Percentiles rank a stretch among this genome's conserved stretches.
These are phyloP conservation scores for Thunnus thynnus DNA, from an alignment of 2,113 vertebrate species.

Conservation along the genomic window DNA sequence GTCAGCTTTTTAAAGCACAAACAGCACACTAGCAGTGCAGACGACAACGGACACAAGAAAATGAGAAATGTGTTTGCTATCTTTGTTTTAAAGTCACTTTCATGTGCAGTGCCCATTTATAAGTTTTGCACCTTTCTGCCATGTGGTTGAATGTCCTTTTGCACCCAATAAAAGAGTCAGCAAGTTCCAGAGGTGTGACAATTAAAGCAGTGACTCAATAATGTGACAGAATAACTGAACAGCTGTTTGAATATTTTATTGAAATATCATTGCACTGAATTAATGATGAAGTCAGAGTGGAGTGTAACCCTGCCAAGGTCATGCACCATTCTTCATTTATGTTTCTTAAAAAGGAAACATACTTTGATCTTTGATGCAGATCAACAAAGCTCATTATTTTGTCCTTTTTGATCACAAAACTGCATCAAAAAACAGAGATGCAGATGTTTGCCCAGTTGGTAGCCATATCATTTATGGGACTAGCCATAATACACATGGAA, in stretches of 20 bases:
- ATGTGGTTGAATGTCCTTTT: constrained; percentile 75
- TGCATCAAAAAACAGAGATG: neutral
- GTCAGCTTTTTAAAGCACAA: constrained; percentile 47
- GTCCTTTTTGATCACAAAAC: neutral
- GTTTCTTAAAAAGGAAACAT: constrained; percentile 15
- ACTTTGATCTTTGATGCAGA: constrained; percentile 34
- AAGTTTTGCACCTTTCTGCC: constrained; percentile 61
- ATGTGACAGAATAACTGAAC: constrained; percentile 17
- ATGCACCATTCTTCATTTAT: neutral
- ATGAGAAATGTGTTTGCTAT: constrained; percentile 46
- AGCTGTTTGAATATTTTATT: constrained; percentile 45
- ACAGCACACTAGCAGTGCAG: constrained; percentile 29
- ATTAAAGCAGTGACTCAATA: constrained; percentile 17
- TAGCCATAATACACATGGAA: constrained; percentile 19
- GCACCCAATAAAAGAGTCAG: constrained; percentile 74
- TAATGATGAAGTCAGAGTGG: constrained; percentile 34
- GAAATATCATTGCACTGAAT: constrained; percentile 24
- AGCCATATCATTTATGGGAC: constrained; percentile 25
- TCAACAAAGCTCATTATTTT: neutral
- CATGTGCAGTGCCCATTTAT: constrained; percentile 34
- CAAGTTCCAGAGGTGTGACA: constrained; percentile 32
- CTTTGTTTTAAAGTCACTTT: constrained; percentile 59
- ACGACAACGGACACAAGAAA: constrained; percentile 22
- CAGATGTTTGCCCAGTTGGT: constrained; percentile 15
- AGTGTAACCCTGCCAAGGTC: constrained; percentile 31